A percentile compares a stretch with the other conserved stretches of the same genome.
These are phyloP conservation scores for Novumbra hubbsi DNA, from an alignment of 2,797 vertebrate species.

Conservation along the genomic window DNA sequence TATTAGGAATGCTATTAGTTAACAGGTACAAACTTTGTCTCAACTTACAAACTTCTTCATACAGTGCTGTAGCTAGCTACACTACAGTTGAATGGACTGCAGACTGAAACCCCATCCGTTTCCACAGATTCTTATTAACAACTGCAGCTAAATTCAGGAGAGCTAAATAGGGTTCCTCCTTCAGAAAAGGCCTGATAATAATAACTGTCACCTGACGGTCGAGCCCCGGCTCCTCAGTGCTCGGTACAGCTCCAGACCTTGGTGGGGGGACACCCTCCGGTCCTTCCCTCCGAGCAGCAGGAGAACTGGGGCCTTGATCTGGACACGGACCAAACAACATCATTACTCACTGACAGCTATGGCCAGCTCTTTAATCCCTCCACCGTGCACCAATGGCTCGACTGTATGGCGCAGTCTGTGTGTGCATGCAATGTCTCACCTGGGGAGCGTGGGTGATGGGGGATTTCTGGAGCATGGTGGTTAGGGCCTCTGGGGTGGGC, in stretches of 20 bases:
- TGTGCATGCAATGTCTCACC: slow-evolving; percentile 61
- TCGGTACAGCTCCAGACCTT: slow-evolving; percentile 82
- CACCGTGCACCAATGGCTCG: background rate
- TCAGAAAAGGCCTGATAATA: too few species aligned
- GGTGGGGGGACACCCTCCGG: slow-evolving; percentile 77
- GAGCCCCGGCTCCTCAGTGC: slow-evolving; percentile 75
- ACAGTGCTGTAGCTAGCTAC: too few species aligned
- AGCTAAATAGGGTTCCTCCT: too few species aligned
- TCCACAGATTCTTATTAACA: too few species aligned
- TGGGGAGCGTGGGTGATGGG: slow-evolving; percentile 74
- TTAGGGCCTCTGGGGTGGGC: slow-evolving; percentile 70
- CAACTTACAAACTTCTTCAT: too few species aligned
- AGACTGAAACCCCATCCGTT: too few species aligned
- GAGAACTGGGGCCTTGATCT: slow-evolving; percentile 78
- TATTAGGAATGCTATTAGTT: too few species aligned
- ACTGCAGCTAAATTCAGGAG: too few species aligned
- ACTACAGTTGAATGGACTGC: too few species aligned
- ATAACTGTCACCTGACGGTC: slow-evolving; percentile 64
- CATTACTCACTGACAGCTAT: background rate
- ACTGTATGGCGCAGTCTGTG: background rate
- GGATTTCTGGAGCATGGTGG: slow-evolving; percentile 76
- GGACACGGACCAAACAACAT: slow-evolving; percentile 21
- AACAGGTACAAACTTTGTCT: too few species aligned
- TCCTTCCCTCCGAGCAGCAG: slow-evolving; percentile 80
- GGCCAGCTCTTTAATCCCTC: background rate